Percentiles rank a stretch among this genome's conserved stretches.
Evolutionary conservation across 2,888 invertebrate species (phyloP).

Genomic region (Pyrocoelia pectoralis): DNA sequence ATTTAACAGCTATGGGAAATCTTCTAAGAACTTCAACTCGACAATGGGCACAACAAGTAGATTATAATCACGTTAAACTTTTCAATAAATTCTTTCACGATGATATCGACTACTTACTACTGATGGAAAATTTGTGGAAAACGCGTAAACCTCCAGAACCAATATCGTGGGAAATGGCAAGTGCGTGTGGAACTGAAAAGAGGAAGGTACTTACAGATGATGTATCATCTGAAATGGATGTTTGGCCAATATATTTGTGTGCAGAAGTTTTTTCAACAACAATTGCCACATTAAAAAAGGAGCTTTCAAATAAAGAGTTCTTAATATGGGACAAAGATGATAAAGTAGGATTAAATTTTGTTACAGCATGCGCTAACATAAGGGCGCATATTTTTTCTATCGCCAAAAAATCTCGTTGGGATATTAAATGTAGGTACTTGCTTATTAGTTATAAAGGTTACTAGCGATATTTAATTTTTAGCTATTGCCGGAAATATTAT

Average conservation of each 20-base stretch:
- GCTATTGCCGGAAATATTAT: slow-evolving; percentile 99
- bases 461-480: slow-evolving; percentile 55
- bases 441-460: neutral
- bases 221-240: slow-evolving; percentile 52
- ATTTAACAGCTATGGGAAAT: slow-evolving; percentile 60
- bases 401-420: slow-evolving; percentile 85
- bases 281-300: slow-evolving; percentile 68
- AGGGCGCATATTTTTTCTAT: slow-evolving; percentile 92
- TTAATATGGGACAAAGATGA: slow-evolving; percentile 99
- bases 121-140: slow-evolving; percentile 96
- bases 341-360: slow-evolving; percentile 92
- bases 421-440: slow-evolving; percentile 84
- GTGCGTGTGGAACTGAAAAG: slow-evolving; percentile 43
- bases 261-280: slow-evolving; percentile 74
- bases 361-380: slow-evolving; percentile 93
- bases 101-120: slow-evolving; percentile 92
- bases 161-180: slow-evolving; percentile 70
- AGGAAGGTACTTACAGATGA: slow-evolving; percentile 25
- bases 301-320: slow-evolving; percentile 69
- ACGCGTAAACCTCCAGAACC: slow-evolving; percentile 86
- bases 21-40: slow-evolving; percentile 76
- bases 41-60: slow-evolving; percentile 84
- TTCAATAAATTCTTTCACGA: slow-evolving; percentile 94
- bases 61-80: slow-evolving; percentile 84
- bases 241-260: slow-evolving; percentile 58